These are phyloP conservation scores for Leucoraja ocellata DNA, from an alignment of 2,797 vertebrate genomes.

Conservation along the genomic window DNA sequence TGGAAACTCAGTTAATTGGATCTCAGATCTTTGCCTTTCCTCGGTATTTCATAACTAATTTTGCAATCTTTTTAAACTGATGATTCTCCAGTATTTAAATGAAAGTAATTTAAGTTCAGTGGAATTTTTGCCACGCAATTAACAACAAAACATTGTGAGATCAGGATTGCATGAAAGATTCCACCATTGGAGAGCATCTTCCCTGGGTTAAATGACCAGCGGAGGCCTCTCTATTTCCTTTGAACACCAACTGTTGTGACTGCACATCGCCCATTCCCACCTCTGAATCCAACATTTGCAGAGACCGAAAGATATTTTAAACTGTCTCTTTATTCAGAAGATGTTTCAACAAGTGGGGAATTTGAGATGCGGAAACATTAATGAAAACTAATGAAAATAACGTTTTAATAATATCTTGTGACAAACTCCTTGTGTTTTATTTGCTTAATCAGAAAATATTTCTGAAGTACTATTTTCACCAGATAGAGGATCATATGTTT, in stretches of 20 bases:
- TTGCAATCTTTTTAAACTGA: not conserved
- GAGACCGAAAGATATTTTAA: not conserved
- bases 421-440: not conserved
- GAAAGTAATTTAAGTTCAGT: not conserved
- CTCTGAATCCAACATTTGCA: not conserved
- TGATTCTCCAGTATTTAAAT: not conserved
- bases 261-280: not conserved
- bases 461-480: not conserved
- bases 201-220: not conserved
- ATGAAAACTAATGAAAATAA: not conserved
- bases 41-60: not conserved
- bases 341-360: not conserved
- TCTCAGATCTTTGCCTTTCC: not conserved
- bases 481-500: slow-evolving; percentile 1
- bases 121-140: not conserved
- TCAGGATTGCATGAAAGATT: not conserved
- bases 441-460: not conserved
- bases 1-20: not conserved
- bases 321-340: not conserved
- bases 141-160: not conserved
- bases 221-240: not conserved
- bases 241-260: not conserved
- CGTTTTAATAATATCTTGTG: not conserved
- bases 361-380: not conserved
- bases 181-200: not conserved